Percentiles rank a stretch among this genome's conserved stretches.
These are phyloP conservation scores for Hiodon tergisus DNA, from an alignment of 2,113 vertebrate genomes.

Conservation along the genomic window DNA sequence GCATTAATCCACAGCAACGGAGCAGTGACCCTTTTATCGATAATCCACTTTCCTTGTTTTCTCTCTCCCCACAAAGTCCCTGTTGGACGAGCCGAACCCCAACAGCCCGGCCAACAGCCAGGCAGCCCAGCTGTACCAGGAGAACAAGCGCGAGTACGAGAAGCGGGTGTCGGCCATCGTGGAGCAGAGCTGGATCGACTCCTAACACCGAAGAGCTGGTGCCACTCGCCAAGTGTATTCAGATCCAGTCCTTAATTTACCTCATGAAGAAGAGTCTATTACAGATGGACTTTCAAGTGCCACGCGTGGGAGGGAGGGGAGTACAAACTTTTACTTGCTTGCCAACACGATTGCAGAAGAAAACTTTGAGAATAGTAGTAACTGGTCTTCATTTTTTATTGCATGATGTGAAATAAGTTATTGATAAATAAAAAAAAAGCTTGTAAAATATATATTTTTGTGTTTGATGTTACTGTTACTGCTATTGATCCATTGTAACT, in stretches of 20 bases:
- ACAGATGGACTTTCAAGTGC: constrained; percentile 70
- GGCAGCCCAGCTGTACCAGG: constrained; percentile 97
- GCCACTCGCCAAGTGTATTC: constrained; percentile 54
- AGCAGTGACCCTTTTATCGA: too few species aligned
- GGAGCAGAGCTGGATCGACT: constrained; percentile 98
- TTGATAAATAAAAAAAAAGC: constrained; percentile 76
- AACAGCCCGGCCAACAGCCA: constrained; percentile 98
- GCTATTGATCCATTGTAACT: neutral
- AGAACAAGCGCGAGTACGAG: constrained; percentile 97
- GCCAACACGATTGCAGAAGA: constrained; percentile 51
- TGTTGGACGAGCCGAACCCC: constrained; percentile 95
- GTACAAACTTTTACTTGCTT: constrained; percentile 45
- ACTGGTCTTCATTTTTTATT: constrained; percentile 75
- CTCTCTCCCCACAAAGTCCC: constrained; percentile 63
- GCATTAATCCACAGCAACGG: neutral
- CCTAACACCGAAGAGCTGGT: constrained; percentile 62
- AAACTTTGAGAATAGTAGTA: constrained; percentile 75
- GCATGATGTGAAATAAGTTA: constrained; percentile 98
- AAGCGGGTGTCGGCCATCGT: constrained; percentile 97
- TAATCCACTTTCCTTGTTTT: neutral
- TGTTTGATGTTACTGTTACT: constrained; percentile 69
- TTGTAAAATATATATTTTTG: constrained; percentile 88
- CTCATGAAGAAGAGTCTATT: constrained; percentile 45
- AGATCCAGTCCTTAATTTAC: constrained; percentile 51
- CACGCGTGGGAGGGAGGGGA: constrained; percentile 53